These are phyloP conservation scores for Meles meles DNA, from an alignment of 2,113 vertebrate species.

Conservation along the genomic window DNA sequence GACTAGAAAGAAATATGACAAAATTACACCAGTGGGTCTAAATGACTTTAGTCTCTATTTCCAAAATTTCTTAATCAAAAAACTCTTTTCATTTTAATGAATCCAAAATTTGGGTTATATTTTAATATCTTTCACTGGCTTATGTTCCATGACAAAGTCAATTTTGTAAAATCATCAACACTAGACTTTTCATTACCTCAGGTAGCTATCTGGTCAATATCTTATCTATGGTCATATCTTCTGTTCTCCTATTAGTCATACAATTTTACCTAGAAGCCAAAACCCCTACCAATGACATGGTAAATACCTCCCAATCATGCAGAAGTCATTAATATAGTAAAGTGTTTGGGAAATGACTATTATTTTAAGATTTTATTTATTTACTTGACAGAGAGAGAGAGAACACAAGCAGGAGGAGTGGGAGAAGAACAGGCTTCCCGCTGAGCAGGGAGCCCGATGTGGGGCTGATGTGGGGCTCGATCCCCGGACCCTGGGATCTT, in stretches of 20 bases:
- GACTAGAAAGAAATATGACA: background rate
- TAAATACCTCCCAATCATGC: background rate
- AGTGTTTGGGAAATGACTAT: background rate
- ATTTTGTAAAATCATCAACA: background rate
- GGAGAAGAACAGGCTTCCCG: too few species aligned
- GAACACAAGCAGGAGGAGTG: too few species aligned
- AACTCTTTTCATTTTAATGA: constrained; percentile 14
- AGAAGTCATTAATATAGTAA: constrained; percentile 20
- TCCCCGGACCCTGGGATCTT: too few species aligned
- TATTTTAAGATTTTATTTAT: too few species aligned
- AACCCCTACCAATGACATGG: background rate
- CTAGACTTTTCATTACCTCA: background rate
- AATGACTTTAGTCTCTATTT: background rate
- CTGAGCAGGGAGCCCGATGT: too few species aligned
- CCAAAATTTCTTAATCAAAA: constrained; percentile 12
- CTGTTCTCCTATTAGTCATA: background rate
- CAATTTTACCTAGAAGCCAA: background rate
- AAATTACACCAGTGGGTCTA: background rate
- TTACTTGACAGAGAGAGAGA: too few species aligned
- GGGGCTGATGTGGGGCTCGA: too few species aligned
- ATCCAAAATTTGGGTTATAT: background rate
- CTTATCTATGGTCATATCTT: background rate
- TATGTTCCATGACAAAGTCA: background rate
- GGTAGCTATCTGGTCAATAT: background rate
- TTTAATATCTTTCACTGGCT: constrained; percentile 26